A percentile compares a stretch with the other conserved stretches of the same genome.
phyloP scores from a whole-genome alignment of 35 echinoderm and acorn worm species.

The Hemicentrotus pulcherrimus region DNA sequence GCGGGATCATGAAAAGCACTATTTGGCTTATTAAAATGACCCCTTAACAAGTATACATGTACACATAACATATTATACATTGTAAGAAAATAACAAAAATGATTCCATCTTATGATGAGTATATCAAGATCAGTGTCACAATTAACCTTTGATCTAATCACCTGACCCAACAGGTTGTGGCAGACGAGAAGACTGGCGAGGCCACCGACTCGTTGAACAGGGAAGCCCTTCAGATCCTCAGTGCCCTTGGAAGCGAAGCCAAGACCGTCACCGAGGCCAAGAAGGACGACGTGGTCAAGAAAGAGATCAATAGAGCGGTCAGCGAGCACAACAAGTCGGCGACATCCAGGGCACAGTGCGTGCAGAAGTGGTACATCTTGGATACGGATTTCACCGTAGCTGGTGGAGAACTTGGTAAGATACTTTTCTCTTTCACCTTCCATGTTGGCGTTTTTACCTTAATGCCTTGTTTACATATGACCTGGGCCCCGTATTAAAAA shows the following conservation, averaged over 20 bases:
- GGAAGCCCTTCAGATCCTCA: constrained; percentile 76
- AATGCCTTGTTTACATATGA: no score
- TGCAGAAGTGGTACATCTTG: constrained; percentile 83
- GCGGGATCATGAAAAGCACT: no score
- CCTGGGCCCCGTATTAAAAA: no score
- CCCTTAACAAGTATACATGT: no score
- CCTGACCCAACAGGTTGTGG: constrained; percentile 57
- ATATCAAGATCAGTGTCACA: background rate
- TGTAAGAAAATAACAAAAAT: no score
- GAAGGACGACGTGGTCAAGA: constrained; percentile 60
- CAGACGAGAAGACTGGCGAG: constrained; percentile 60
- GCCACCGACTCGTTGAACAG: constrained; percentile 62
- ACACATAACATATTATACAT: no score
- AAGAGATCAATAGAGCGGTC: constrained; percentile 70
- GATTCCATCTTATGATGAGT: background rate
- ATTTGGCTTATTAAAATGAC: no score
- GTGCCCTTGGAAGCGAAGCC: constrained; percentile 61
- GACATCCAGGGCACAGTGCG: constrained; percentile 81
- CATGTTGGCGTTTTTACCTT: no score
- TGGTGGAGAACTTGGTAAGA: constrained; percentile 94
- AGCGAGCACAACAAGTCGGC: constrained; percentile 79
- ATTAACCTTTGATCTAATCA: background rate
- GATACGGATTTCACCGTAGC: constrained; percentile 86
- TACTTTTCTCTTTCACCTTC: background rate
- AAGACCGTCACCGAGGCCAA: constrained; percentile 81